Conservation (phyloP, 2,888 invertebrate genomes). For the Drosophila kuntzei region DNA sequence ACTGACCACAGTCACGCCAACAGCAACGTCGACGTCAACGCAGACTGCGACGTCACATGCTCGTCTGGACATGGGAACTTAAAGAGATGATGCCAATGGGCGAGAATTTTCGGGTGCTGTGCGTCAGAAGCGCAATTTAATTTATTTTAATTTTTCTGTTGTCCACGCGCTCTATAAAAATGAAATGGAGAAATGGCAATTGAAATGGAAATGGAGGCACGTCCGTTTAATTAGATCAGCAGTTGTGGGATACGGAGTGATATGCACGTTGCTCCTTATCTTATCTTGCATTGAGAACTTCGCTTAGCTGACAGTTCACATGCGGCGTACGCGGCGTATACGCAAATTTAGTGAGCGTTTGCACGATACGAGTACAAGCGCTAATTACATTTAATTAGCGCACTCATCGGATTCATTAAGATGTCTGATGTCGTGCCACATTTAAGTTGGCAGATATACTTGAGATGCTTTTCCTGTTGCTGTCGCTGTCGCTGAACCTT, state of each 20-base stretch:
- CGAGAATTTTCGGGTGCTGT: slow-evolving; percentile 39
- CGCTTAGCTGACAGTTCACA: slow-evolving; percentile 30
- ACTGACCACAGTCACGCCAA: slow-evolving; percentile 71
- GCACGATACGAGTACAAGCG: slow-evolving; percentile 43
- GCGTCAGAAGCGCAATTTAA: slow-evolving; percentile 60
- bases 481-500: slow-evolving; percentile 38
- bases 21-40: neutral
- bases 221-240: slow-evolving; percentile 62
- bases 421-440: slow-evolving; percentile 49
- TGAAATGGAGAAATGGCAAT: slow-evolving; percentile 22
- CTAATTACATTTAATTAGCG: slow-evolving; percentile 66
- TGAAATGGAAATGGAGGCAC: slow-evolving; percentile 66
- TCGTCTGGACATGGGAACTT: slow-evolving; percentile 18
- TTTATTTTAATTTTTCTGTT: slow-evolving; percentile 75
- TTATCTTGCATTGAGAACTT: slow-evolving; percentile 53
- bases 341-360: slow-evolving; percentile 20
- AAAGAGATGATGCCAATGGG: slow-evolving; percentile 5
- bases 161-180: slow-evolving; percentile 40
- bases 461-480: slow-evolving; percentile 42
- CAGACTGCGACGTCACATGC: slow-evolving; percentile 53
- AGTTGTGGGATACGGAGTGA: slow-evolving; percentile 28
- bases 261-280: slow-evolving; percentile 67
- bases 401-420: slow-evolving; percentile 62
- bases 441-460: too few species aligned
- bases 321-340: slow-evolving; percentile 22